Percentiles rank a stretch among this genome's conserved stretches.
Conservation (phyloP, 2,797 vertebrate species). For the Rhinella marina region DNA sequence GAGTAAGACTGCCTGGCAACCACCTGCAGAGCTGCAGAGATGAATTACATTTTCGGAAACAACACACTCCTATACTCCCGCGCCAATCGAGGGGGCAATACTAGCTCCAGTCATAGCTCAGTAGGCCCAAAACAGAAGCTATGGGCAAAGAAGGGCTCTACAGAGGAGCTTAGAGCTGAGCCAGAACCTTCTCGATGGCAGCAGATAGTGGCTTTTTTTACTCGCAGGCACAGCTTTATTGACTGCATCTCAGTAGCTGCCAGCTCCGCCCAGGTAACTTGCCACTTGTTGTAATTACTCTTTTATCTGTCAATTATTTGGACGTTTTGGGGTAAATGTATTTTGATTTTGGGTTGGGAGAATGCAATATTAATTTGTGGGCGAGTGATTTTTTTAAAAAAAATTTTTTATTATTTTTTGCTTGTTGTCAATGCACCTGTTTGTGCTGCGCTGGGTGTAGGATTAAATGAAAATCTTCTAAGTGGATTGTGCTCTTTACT, state of each 20-base stretch:
- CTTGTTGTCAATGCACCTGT: background rate
- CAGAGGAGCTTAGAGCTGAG: slow-evolving; percentile 83
- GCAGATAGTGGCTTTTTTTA: slow-evolving; percentile 93
- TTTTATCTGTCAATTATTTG: slow-evolving; percentile 4
- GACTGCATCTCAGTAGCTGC: slow-evolving; percentile 92
- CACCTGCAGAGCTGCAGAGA: slow-evolving; percentile 83
- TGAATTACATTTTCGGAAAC: slow-evolving; percentile 99
- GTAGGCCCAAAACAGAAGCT: slow-evolving; percentile 89
- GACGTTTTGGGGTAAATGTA: slow-evolving; percentile 7
- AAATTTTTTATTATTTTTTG: too few species aligned
- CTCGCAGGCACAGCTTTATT: slow-evolving; percentile 91
- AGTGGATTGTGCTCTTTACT: slow-evolving; percentile 6
- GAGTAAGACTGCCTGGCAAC: slow-evolving; percentile 81
- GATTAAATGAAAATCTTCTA: slow-evolving; percentile 14
- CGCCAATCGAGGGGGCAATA: slow-evolving; percentile 81
- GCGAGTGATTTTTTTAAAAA: background rate
- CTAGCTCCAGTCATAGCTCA: slow-evolving; percentile 79
- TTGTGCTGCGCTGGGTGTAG: slow-evolving; percentile 17
- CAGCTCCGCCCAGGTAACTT: slow-evolving; percentile 88
- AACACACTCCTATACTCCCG: slow-evolving; percentile 92
- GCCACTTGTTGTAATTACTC: slow-evolving; percentile 70
- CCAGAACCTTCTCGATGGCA: slow-evolving; percentile 89
- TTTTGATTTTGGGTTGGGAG: background rate
- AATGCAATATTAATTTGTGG: background rate
- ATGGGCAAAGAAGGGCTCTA: slow-evolving; percentile 89